A percentile compares a stretch with the other conserved stretches of the same genome.
These are phyloP conservation scores for Myrmecobius fasciatus DNA, from an alignment of 2,113 vertebrate species.

Conservation along the genomic window DNA sequence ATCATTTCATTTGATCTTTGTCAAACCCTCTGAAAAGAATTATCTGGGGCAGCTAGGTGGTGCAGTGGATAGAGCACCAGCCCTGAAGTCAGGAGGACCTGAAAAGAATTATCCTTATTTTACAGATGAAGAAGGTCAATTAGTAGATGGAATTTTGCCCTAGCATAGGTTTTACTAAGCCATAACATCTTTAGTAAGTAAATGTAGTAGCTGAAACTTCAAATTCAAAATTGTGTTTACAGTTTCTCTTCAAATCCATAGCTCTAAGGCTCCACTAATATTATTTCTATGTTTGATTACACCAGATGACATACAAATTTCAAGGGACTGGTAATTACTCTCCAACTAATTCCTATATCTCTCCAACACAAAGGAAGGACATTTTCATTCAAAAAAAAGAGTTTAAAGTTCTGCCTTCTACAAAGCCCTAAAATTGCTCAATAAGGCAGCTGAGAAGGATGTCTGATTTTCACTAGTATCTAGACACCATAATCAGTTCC, in stretches of 20 bases:
- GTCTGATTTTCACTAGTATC: not conserved
- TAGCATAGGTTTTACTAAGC: not conserved
- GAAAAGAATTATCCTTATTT: too few species aligned
- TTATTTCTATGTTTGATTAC: not conserved
- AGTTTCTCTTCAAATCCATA: too few species aligned
- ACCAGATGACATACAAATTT: not conserved
- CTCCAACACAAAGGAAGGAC: not conserved
- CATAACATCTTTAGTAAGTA: not conserved
- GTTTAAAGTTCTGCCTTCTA: not conserved
- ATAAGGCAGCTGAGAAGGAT: not conserved
- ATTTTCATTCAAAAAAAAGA: not conserved
- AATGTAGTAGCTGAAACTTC: not conserved
- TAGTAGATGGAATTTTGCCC: too few species aligned
- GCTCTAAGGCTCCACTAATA: not conserved
- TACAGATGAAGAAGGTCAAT: not conserved
- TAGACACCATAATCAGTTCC: not conserved
- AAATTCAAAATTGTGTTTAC: too few species aligned
- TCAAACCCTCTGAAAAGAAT: not conserved
- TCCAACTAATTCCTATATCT: too few species aligned
- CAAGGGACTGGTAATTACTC: not conserved
- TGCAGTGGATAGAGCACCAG: too few species aligned
- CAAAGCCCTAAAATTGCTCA: not conserved
- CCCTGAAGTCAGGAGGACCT: too few species aligned
- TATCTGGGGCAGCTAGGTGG: too few species aligned
- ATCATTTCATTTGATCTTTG: not conserved